Conservation (phyloP, 2,113 vertebrate species). For the Misgurnus anguillicaudatus region DNA sequence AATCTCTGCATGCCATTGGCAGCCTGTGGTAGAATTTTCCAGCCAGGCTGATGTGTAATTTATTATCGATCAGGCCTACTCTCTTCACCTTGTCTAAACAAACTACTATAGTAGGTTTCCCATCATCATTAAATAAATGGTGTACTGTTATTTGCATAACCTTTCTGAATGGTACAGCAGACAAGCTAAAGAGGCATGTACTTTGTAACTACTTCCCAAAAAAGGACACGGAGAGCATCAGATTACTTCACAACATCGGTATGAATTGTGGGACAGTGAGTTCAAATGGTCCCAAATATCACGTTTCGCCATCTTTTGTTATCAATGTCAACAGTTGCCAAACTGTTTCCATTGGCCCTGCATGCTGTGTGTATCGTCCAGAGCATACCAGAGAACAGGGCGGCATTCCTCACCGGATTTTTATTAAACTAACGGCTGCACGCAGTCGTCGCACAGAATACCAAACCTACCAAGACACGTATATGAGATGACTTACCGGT, state of each 20-base stretch:
- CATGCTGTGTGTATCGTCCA: slow-evolving; percentile 31
- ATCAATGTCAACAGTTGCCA: slow-evolving; percentile 64
- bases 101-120: background rate
- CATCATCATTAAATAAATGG: background rate
- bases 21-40: background rate
- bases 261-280: slow-evolving; percentile 21
- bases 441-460: slow-evolving; percentile 46
- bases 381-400: slow-evolving; percentile 57
- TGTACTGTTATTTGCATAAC: no score
- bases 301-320: slow-evolving; percentile 52
- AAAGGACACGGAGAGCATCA: slow-evolving; percentile 44
- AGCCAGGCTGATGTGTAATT: background rate
- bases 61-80: background rate
- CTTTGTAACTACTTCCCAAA: slow-evolving; percentile 57
- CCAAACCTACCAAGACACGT: slow-evolving; percentile 41
- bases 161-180: no score
- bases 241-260: slow-evolving; percentile 44
- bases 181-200: slow-evolving; percentile 34
- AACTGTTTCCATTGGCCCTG: slow-evolving; percentile 65
- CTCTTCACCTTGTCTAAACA: background rate
- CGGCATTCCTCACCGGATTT: slow-evolving; percentile 57
- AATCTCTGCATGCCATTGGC: no score
- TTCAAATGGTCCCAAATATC: slow-evolving; percentile 42
- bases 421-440: slow-evolving; percentile 46
- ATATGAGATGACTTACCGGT: slow-evolving; percentile 36